Evolutionary conservation across 2,797 vertebrate species (phyloP), one percentile per base, ranked within the genome.

Genomic region (Glossophaga mutica): DNA sequence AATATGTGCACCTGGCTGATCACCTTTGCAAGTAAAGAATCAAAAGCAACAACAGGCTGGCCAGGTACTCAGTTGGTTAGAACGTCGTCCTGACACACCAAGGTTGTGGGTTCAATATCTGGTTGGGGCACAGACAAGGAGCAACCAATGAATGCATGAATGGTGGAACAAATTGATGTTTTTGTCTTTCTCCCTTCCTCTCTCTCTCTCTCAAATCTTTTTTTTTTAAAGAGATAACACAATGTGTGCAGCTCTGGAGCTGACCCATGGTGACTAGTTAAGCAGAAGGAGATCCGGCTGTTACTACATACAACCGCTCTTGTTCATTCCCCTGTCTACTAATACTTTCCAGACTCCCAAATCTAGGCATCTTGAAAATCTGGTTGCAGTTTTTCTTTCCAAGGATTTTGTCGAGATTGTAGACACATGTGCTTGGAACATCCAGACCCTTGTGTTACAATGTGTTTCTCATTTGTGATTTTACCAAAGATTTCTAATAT

Each of bases 391-490:
- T 78, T 96, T 93, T 15, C 82, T 93, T 97, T 95, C 91, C 85
- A 87, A 93, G 57, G 68, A 92, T 92, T 97, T 96, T 91, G 81
- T 96, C 91, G 81, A 90, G 91, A 98, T 97, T 95, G 90, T 52
- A 96, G 91, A 96, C 94, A 96, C 78, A 95, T 97, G 90, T 95
- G 76, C 91, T 92, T 68, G 73, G 73, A 94, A 90, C 6, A 1
- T 87, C 78, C 94, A 88, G 62, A 70, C 67, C 89, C 62, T 81
- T 81, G 42, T 85, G 82, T 79, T 87, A 87, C 50, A 94, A 97
- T 87, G 24, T 97, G 94, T 95, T 97, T 97, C 82, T 93, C 87
- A 94, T 97, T 97, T 97, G 68, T 88, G 86, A 94, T 87, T 97
- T 94, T 87, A 87, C 70, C 52, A 73, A 96, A 90, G 73, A 86